These are phyloP conservation scores for Cloeon dipterum DNA, from an alignment of 2,888 invertebrate species.

Conservation along the genomic window DNA sequence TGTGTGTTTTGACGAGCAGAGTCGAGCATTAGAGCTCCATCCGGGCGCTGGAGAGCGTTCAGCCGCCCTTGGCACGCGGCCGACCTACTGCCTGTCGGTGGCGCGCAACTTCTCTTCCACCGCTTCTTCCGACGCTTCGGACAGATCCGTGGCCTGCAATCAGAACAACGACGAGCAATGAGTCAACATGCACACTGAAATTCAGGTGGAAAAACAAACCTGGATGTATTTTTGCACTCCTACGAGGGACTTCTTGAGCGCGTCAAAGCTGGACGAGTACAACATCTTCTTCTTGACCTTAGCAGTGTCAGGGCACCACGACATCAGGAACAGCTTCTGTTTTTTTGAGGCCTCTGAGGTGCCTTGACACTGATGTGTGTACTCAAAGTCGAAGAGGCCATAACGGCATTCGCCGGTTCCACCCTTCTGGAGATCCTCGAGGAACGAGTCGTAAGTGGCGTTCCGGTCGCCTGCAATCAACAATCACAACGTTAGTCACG, in stretches of 20 bases:
- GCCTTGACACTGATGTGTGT: slow-evolving; percentile 91
- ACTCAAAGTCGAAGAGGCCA: slow-evolving; percentile 94
- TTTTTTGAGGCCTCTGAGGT: slow-evolving; percentile 92
- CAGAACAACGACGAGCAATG: neutral
- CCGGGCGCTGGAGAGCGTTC: too few relatives aligned
- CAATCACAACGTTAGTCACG: too few relatives aligned
- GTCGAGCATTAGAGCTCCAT: too few relatives aligned
- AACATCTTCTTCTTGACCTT: slow-evolving; percentile 67
- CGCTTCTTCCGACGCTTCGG: slow-evolving; percentile 81
- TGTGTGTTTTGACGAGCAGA: neutral
- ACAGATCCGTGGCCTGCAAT: slow-evolving; percentile 66
- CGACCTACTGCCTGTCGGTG: slow-evolving; percentile 63
- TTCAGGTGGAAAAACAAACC: slow-evolving; percentile 15
- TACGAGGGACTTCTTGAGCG: slow-evolving; percentile 87
- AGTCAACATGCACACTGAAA: neutral
- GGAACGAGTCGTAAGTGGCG: slow-evolving; percentile 83
- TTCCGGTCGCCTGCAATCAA: slow-evolving; percentile 46
- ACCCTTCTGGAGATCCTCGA: slow-evolving; percentile 74
- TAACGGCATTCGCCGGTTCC: slow-evolving; percentile 94
- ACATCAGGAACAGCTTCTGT: slow-evolving; percentile 94
- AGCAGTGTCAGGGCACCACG: slow-evolving; percentile 97
- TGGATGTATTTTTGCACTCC: slow-evolving; percentile 93
- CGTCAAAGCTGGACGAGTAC: slow-evolving; percentile 87
- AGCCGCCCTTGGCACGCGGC: too few relatives aligned
- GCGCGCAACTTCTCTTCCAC: slow-evolving; percentile 86